A percentile compares a stretch with the other conserved stretches of the same genome.
phyloP scores from a whole-genome alignment of 2,113 vertebrate genomes.

The Ornithorhynchus anatinus region DNA sequence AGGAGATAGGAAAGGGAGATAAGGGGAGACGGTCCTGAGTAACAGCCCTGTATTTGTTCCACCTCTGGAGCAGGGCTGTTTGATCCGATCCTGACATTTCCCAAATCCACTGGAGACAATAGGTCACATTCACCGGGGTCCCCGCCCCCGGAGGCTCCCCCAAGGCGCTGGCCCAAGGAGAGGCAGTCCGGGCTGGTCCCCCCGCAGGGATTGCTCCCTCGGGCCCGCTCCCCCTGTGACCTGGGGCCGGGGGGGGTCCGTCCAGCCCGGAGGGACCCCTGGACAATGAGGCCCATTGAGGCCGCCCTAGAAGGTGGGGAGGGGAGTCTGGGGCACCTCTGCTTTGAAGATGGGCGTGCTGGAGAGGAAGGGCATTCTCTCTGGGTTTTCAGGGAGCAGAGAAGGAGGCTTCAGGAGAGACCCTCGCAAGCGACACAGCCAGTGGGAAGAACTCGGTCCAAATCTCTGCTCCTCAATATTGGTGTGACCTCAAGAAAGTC shows the following conservation, averaged over 20 bases:
- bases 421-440: background rate
- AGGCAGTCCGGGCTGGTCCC: slow-evolving; percentile 38
- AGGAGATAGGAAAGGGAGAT: slow-evolving; percentile 78
- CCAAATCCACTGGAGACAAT: slow-evolving; percentile 71
- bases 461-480: too few relatives aligned
- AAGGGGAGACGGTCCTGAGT: slow-evolving; percentile 74
- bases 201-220: slow-evolving; percentile 31
- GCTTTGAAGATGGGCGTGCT: slow-evolving; percentile 49
- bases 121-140: slow-evolving; percentile 68
- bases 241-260: slow-evolving; percentile 27
- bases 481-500: too few relatives aligned
- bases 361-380: slow-evolving; percentile 6
- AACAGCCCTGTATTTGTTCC: slow-evolving; percentile 74
- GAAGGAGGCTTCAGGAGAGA: background rate
- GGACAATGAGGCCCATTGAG: slow-evolving; percentile 75
- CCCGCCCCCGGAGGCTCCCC: slow-evolving; percentile 40
- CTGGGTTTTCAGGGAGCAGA: slow-evolving; percentile 37
- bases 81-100: slow-evolving; percentile 73
- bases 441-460: background rate
- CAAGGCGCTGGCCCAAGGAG: background rate
- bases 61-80: slow-evolving; percentile 58
- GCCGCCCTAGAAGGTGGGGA: slow-evolving; percentile 5
- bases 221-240: slow-evolving; percentile 27
- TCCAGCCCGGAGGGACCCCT: slow-evolving; percentile 28
- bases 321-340: background rate